These are phyloP conservation scores for Chionodraco myersi DNA, from an alignment of 2,113 vertebrate species.

Conservation along the genomic window DNA sequence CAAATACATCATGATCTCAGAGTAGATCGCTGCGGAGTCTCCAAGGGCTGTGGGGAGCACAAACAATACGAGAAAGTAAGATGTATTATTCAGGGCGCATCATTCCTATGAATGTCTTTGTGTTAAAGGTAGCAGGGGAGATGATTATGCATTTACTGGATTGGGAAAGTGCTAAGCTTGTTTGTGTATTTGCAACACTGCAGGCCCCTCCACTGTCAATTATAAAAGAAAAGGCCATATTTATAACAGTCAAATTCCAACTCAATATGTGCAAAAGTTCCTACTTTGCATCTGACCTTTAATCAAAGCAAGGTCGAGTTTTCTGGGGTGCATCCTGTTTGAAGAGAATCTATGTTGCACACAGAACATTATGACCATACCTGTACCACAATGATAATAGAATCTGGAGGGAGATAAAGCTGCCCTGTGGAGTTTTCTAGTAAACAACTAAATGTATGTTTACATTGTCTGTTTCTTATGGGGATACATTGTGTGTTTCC, in stretches of 20 bases:
- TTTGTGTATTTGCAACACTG: conserved; percentile 25
- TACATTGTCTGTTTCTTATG: neutral
- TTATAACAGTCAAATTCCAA: neutral
- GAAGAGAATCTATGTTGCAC: conserved; percentile 13
- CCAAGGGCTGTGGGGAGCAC: conserved; percentile 82
- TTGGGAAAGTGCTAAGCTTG: conserved; percentile 15
- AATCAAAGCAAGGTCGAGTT: conserved; percentile 21
- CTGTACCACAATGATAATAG: conserved; percentile 16
- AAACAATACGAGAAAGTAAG: conserved; percentile 37
- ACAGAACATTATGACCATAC: conserved; percentile 31
- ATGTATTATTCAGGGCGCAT: conserved; percentile 63
- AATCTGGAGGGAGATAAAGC: conserved; percentile 31
- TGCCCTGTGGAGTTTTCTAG: conserved; percentile 47
- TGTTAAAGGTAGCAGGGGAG: conserved; percentile 12
- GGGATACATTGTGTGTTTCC: neutral
- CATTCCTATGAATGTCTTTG: neutral
- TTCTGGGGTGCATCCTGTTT: conserved; percentile 11
- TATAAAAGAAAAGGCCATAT: neutral
- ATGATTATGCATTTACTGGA: conserved; percentile 7
- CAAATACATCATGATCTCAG: conserved; percentile 98
- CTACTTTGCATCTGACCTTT: conserved; percentile 5
- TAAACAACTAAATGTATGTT: neutral
- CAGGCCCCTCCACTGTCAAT: conserved; percentile 17
- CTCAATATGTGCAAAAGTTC: conserved; percentile 1
- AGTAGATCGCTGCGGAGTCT: conserved; percentile 91